Evolutionary conservation across 2,113 vertebrate species (phyloP).

Genomic region (Acrocephalus arundinaceus): DNA sequence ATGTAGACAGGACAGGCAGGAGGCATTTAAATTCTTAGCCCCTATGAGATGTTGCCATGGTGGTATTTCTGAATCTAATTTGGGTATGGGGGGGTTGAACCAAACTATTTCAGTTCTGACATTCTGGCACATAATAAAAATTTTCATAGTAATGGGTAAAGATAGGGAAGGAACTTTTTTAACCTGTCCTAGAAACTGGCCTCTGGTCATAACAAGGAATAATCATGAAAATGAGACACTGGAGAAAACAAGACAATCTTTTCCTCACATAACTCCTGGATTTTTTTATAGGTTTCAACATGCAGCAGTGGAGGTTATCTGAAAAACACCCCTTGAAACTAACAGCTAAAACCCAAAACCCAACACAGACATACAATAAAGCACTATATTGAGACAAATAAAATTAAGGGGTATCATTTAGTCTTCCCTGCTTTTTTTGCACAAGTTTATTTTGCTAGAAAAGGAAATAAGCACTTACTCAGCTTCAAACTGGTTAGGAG

Average conservation of each 20-base stretch:
- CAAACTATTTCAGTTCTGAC: neutral
- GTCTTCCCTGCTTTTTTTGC: neutral
- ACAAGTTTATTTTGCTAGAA: neutral
- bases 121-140: neutral
- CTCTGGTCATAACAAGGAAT: neutral
- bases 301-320: neutral
- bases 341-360: neutral
- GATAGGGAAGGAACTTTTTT: neutral
- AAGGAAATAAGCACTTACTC: conserved; percentile 83
- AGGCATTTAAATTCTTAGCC: neutral
- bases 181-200: neutral
- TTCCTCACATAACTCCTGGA: neutral
- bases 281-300: neutral
- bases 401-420: neutral
- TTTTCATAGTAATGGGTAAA: neutral
- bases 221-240: neutral
- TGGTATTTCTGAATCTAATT: neutral
- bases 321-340: neutral
- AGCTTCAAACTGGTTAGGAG: conserved; percentile 98
- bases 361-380: neutral
- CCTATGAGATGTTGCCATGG: neutral
- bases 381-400: neutral
- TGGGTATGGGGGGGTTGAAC: neutral
- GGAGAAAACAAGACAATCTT: neutral
- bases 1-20: neutral